A percentile compares a stretch with the other conserved stretches of the same genome.
Conservation (phyloP, 2,113 vertebrate species). For the Oenanthe oenanthe region DNA sequence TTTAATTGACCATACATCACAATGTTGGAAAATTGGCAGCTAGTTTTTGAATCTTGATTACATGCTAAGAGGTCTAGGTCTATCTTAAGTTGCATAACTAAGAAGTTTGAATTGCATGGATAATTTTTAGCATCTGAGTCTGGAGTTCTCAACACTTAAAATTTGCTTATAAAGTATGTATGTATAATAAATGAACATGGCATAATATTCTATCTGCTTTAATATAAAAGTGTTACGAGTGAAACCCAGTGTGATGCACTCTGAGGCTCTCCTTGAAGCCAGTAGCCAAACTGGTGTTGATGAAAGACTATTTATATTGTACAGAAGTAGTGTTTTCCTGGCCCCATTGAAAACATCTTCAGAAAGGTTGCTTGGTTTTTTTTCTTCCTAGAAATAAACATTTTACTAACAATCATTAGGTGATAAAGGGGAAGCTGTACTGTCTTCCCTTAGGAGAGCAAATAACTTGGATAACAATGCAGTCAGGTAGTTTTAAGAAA, state of each 20-base stretch:
- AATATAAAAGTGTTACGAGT: not conserved
- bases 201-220: not conserved
- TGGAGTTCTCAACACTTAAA: not conserved
- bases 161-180: not conserved
- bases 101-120: not conserved
- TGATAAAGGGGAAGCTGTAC: not conserved
- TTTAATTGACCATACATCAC: not conserved
- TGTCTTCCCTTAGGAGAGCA: not conserved
- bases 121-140: not conserved
- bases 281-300: not conserved
- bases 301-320: not conserved
- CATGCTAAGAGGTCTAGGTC: not conserved
- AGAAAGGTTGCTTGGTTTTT: not conserved
- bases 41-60: not conserved
- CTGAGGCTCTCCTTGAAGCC: not conserved
- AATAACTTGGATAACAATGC: not conserved
- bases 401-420: not conserved
- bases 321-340: not conserved
- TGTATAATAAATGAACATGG: not conserved
- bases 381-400: not conserved
- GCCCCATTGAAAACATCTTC: not conserved
- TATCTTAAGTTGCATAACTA: not conserved
- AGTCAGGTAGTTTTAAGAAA: not conserved
- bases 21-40: not conserved
- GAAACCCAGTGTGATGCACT: not conserved